Conservation (phyloP, 1,140 invertebrate species). For the Halesus radiatus region DNA sequence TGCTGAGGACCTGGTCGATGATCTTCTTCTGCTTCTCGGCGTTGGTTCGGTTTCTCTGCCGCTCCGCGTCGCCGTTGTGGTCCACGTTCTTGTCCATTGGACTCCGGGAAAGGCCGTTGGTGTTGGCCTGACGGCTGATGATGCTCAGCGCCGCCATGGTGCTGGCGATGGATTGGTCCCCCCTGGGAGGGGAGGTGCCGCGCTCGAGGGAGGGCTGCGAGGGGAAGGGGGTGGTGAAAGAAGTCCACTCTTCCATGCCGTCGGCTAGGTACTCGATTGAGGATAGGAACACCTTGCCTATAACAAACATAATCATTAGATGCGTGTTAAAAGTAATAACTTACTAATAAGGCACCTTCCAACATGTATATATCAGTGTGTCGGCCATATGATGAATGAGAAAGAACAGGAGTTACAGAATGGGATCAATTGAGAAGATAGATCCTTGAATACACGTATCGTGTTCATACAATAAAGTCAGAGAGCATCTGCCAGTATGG, state of each 20-base stretch:
- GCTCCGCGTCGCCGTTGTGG: not conserved
- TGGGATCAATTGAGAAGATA: too few relatives aligned
- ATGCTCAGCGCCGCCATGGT: not conserved
- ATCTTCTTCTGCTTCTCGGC: not conserved
- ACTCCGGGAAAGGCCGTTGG: constrained; percentile 8
- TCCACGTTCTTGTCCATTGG: constrained; percentile 15
- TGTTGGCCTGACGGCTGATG: not conserved
- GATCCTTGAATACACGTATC: too few relatives aligned
- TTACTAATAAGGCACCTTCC: too few relatives aligned
- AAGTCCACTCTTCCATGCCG: constrained; percentile 81
- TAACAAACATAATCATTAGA: constrained; percentile 42
- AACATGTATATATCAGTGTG: too few relatives aligned
- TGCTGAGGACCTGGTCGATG: not conserved
- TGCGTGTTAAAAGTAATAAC: too few relatives aligned
- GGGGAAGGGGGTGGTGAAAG: constrained; percentile 67
- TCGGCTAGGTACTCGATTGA: constrained; percentile 85
- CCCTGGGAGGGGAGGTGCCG: constrained; percentile 39
- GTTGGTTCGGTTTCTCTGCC: not conserved
- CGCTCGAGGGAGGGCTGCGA: constrained; percentile 42
- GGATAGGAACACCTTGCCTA: constrained; percentile 82
- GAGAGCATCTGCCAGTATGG: too few relatives aligned
- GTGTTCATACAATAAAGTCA: too few relatives aligned
- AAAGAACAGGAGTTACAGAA: too few relatives aligned
- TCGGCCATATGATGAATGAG: too few relatives aligned
- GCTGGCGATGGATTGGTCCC: constrained; percentile 58